Conservation (phyloP, 2,113 vertebrate species). For the Leptodactylus fuscus region DNA sequence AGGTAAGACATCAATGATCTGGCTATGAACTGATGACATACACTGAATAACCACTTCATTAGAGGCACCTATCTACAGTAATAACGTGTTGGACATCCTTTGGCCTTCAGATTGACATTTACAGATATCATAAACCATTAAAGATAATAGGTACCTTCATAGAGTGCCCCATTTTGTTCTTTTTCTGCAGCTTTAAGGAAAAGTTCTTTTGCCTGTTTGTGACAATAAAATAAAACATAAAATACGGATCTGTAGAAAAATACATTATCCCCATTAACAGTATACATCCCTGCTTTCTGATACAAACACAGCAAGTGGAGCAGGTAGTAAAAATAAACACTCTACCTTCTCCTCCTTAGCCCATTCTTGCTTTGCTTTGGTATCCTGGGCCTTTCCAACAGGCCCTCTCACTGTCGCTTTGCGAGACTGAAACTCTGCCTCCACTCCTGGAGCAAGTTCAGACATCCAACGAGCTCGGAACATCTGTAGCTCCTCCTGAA, state of each 20-base stretch:
- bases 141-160: constrained; percentile 82
- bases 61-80: too few relatives aligned
- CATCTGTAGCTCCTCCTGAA: constrained; percentile 88
- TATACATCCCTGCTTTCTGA: not conserved
- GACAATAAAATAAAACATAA: not conserved
- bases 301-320: not conserved
- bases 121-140: too few relatives aligned
- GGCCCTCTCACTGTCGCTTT: constrained; percentile 71
- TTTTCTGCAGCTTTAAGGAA: constrained; percentile 95
- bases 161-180: constrained; percentile 95
- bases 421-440: constrained; percentile 67
- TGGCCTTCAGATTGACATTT: too few relatives aligned
- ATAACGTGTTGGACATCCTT: too few relatives aligned
- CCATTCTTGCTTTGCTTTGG: constrained; percentile 84
- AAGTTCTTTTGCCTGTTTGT: constrained; percentile 88
- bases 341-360: constrained; percentile 89
- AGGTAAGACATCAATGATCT: too few relatives aligned
- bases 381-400: constrained; percentile 74
- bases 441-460: constrained; percentile 85
- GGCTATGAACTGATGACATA: too few relatives aligned
- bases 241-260: too few relatives aligned
- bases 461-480: constrained; percentile 98
- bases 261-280: too few relatives aligned
- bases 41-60: too few relatives aligned
- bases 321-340: not conserved